These are phyloP conservation scores for Holothuria glaberrima DNA, from an alignment of 35 echinoderm and acorn worm species.

Conservation along the genomic window DNA sequence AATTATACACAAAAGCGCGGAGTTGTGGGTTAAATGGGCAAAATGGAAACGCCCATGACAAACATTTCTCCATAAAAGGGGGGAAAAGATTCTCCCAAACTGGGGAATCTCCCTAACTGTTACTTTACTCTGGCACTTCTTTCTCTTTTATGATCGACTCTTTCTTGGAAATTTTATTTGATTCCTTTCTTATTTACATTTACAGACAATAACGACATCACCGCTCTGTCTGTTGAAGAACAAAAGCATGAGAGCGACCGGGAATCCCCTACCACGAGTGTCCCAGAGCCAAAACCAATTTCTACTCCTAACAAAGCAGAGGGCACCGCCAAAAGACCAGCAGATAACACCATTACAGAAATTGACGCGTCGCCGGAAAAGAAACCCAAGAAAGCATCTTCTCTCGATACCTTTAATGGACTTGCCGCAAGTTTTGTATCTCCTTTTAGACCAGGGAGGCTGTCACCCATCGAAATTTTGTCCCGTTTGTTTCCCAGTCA, in stretches of 20 bases:
- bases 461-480: conserved; percentile 94
- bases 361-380: conserved; percentile 33
- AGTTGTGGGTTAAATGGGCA: too few species aligned
- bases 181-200: conserved; percentile 5
- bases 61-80: too few species aligned
- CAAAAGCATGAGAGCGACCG: conserved; percentile 71
- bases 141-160: neutral
- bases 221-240: conserved; percentile 30
- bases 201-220: conserved; percentile 73
- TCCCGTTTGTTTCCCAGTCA: conserved; percentile 87
- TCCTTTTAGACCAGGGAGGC: conserved; percentile 85
- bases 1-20: too few species aligned
- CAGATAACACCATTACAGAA: conserved; percentile 31
- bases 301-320: conserved; percentile 31
- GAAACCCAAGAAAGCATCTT: conserved; percentile 36
- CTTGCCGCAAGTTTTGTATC: conserved; percentile 88
- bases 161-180: neutral
- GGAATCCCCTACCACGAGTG: conserved; percentile 78
- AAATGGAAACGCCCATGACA: too few species aligned
- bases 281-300: conserved; percentile 53
- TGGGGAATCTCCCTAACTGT: too few species aligned
- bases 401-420: conserved; percentile 80
- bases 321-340: conserved; percentile 48
- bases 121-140: too few species aligned
- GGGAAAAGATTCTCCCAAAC: too few species aligned